These are phyloP conservation scores for Tachina grossa DNA, from an alignment of 2,888 invertebrate species.

Conservation along the genomic window DNA sequence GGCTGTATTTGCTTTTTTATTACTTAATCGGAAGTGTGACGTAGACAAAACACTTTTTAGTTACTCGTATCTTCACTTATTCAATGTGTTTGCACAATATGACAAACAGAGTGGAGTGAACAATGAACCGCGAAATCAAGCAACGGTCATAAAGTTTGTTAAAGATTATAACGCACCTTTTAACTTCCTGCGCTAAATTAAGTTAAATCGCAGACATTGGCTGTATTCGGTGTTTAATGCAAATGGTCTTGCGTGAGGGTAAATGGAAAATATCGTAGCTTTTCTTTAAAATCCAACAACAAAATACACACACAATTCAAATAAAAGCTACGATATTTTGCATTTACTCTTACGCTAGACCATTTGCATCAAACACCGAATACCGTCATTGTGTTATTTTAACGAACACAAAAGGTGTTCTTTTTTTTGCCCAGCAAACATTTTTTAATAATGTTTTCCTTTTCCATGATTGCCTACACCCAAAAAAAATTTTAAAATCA, in stretches of 20 bases:
- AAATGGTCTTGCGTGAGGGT: too few relatives aligned
- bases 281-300: too few relatives aligned
- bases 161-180: neutral
- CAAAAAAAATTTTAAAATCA: too few relatives aligned
- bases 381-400: neutral
- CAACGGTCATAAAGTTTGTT: neutral
- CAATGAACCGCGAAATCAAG: conserved; percentile 25
- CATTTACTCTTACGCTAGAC: too few relatives aligned
- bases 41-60: conserved; percentile 1
- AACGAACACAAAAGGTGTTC: neutral
- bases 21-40: neutral
- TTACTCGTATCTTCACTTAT: conserved; percentile 4
- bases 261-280: too few relatives aligned
- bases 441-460: neutral
- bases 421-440: neutral
- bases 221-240: too few relatives aligned
- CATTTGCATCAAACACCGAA: too few relatives aligned
- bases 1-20: conserved; percentile 26
- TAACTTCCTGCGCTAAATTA: neutral
- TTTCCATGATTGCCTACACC: too few relatives aligned
- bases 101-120: conserved; percentile 29
- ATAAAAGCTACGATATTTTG: too few relatives aligned
- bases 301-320: too few relatives aligned
- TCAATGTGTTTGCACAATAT: too few relatives aligned
- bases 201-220: neutral